These are phyloP conservation scores for Aproaerema taeniolella DNA, from an alignment of 2,888 invertebrate species.

Conservation along the genomic window DNA sequence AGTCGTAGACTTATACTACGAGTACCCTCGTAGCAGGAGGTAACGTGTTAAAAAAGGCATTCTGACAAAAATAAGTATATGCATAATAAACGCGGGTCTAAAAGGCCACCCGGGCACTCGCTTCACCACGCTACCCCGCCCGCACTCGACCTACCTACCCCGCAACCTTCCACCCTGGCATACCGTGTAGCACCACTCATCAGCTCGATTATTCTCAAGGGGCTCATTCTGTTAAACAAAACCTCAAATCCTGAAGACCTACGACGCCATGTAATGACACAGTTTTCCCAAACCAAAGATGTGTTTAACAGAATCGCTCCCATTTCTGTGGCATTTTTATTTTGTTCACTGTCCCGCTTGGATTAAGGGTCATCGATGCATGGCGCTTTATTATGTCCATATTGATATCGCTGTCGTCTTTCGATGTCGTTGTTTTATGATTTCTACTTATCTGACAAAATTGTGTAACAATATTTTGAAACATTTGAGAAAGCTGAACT, in stretches of 20 bases:
- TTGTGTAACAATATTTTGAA: no score
- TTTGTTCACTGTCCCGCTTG: no score
- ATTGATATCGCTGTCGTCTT: constrained; percentile 51
- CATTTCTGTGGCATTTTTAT: neutral
- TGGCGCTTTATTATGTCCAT: constrained; percentile 61
- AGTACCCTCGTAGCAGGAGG: no score
- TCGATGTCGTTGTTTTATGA: constrained; percentile 43
- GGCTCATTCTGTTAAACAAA: constrained; percentile 9
- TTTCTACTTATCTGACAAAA: no score
- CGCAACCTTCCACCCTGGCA: constrained; percentile 29
- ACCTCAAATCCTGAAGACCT: no score
- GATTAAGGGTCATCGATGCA: constrained; percentile 59
- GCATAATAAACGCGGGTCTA: no score
- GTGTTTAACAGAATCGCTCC: constrained; percentile 4
- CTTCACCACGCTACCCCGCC: constrained; percentile 54
- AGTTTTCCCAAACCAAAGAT: no score
- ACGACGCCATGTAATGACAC: no score
- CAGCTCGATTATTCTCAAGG: constrained; percentile 31
- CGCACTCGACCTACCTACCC: constrained; percentile 38
- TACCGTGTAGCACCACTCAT: constrained; percentile 70
- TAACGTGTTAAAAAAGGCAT: no score
- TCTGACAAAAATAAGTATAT: no score
- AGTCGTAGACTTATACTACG: no score
- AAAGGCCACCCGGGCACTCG: constrained; percentile 37
- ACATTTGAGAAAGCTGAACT: no score